phyloP scores from a whole-genome alignment of 2,888 invertebrate genomes.

The Leptinotarsa tumamoca region DNA sequence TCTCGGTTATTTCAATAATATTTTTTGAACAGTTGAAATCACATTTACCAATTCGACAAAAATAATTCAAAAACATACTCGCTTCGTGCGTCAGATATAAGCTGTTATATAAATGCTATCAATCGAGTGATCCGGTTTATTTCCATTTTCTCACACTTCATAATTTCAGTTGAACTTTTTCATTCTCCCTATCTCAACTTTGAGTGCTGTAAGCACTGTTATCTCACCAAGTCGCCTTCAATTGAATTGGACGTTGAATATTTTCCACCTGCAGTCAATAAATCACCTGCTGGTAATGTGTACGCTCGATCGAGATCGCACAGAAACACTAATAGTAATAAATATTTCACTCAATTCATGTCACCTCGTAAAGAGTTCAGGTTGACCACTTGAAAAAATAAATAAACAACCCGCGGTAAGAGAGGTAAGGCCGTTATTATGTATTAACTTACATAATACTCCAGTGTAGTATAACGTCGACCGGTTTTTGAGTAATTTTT shows the following conservation, averaged over 20 bases:
- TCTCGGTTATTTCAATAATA: no score
- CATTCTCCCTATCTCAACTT: neutral
- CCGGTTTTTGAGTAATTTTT: constrained; percentile 23
- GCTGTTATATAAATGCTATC: no score
- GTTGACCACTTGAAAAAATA: constrained; percentile 27
- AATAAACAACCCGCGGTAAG: constrained; percentile 22
- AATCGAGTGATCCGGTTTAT: no score
- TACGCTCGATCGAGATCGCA: constrained; percentile 1
- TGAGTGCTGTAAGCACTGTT: neutral
- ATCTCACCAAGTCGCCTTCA: neutral
- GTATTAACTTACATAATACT: constrained; percentile 26
- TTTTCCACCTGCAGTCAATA: neutral
- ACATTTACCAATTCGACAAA: no score
- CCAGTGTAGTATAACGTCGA: constrained; percentile 17
- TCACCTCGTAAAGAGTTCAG: constrained; percentile 41
- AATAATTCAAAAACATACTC: no score
- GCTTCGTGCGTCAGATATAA: no score
- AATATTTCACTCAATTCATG: constrained; percentile 39
- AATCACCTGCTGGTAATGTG: neutral
- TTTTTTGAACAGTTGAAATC: no score
- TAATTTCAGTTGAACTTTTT: neutral
- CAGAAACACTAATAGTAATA: constrained; percentile 26
- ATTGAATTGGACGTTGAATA: neutral
- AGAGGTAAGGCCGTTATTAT: constrained; percentile 25
- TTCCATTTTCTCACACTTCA: neutral